Conservation (phyloP, 1,140 invertebrate species). For the Zaprionus capensis region DNA sequence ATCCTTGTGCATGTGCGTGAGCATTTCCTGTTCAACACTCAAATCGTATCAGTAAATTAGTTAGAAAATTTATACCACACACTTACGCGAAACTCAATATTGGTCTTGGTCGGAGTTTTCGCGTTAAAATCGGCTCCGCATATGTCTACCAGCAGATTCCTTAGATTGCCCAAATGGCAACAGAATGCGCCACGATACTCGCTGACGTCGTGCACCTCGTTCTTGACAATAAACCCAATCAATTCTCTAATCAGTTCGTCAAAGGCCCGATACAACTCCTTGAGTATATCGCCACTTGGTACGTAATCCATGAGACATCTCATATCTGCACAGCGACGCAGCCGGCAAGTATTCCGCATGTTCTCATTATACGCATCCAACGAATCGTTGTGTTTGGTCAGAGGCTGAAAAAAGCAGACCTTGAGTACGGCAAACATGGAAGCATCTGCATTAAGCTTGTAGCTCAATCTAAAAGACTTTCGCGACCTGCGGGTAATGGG, state of each 20-base stretch:
- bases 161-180: constrained; percentile 57
- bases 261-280: constrained; percentile 56
- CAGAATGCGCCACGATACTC: constrained; percentile 53
- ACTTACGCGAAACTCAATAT: constrained; percentile 68
- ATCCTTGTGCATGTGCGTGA: constrained; percentile 68
- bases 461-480: neutral
- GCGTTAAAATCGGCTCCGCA: constrained; percentile 66
- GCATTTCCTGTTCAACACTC: constrained; percentile 50
- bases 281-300: constrained; percentile 10
- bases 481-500: neutral
- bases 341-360: constrained; percentile 17
- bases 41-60: neutral
- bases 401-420: constrained; percentile 62
- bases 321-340: constrained; percentile 37
- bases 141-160: constrained; percentile 57
- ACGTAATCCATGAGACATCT: constrained; percentile 3
- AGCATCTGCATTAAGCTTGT: neutral
- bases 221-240: constrained; percentile 51
- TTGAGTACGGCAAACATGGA: constrained; percentile 63
- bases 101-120: constrained; percentile 62
- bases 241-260: constrained; percentile 58
- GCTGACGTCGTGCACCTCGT: constrained; percentile 22
- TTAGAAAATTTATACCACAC: neutral
- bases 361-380: constrained; percentile 59
- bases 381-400: constrained; percentile 38